Evolutionary conservation across 2,888 invertebrate species (phyloP).

Genomic region (Agrotis clavis): DNA sequence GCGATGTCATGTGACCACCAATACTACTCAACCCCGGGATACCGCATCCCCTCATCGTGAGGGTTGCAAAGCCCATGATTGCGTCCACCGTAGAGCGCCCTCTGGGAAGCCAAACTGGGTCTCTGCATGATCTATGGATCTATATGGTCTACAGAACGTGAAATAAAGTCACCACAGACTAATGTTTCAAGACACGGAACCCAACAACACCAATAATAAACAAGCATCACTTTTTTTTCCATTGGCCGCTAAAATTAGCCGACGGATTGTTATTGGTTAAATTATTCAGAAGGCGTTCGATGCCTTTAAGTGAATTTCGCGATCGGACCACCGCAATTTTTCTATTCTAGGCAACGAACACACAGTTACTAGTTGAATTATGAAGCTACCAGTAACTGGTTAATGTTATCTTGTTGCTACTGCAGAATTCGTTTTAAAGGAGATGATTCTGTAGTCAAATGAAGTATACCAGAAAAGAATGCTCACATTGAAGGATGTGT

Average conservation of each 20-base stretch:
- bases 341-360: constrained; percentile 61
- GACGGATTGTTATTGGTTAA: constrained; percentile 89
- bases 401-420: constrained; percentile 30
- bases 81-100: too few relatives aligned
- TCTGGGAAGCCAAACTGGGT: too few relatives aligned
- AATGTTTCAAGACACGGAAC: constrained; percentile 55
- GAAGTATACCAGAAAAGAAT: too few relatives aligned
- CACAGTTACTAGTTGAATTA: constrained; percentile 46
- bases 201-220: constrained; percentile 26
- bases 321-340: constrained; percentile 77
- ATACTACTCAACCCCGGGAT: too few relatives aligned
- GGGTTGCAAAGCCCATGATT: too few relatives aligned
- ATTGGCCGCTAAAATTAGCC: constrained; percentile 87
- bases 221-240: constrained; percentile 74
- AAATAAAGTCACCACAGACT: too few relatives aligned
- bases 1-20: too few relatives aligned
- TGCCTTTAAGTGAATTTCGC: constrained; percentile 89
- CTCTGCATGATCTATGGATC: too few relatives aligned
- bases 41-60: too few relatives aligned
- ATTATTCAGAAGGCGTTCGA: constrained; percentile 88
- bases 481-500: too few relatives aligned
- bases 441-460: not conserved
- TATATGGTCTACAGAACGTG: too few relatives aligned
- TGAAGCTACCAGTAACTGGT: constrained; percentile 27
- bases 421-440: constrained; percentile 9